A percentile compares a stretch with the other conserved stretches of the same genome.
Conservation (phyloP, 2,113 vertebrate genomes). For the Amblyornis subalaris region DNA sequence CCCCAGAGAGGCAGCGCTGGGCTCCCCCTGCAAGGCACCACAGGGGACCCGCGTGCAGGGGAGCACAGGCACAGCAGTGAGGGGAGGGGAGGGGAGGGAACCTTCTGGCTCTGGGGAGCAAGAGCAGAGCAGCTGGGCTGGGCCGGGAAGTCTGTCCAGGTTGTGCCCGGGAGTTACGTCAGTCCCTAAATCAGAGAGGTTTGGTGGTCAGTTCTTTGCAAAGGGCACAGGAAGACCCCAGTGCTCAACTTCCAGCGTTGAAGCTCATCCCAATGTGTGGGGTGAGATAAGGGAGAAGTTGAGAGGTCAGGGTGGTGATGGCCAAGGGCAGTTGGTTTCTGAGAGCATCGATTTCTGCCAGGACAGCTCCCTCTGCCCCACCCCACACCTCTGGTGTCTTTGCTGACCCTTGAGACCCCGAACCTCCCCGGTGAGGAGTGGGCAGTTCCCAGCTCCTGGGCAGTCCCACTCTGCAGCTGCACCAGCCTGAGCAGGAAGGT, state of each 20-base stretch:
- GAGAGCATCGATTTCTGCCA: background rate
- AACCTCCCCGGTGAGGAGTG: background rate
- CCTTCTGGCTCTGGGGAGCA: background rate
- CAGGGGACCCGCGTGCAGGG: background rate
- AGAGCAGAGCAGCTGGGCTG: background rate
- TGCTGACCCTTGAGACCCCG: background rate
- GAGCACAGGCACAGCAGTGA: background rate
- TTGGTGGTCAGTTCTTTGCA: background rate
- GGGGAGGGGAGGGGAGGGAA: background rate
- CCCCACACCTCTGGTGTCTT: background rate
- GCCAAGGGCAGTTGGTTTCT: background rate
- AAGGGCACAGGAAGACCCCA: background rate
- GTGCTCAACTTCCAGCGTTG: background rate
- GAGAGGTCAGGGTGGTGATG: background rate
- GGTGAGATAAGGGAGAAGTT: background rate
- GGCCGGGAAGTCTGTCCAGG: background rate
- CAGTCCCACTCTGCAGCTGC: background rate
- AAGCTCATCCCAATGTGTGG: fast-evolving
- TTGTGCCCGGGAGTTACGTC: background rate
- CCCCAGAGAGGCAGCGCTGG: conserved; percentile 44
- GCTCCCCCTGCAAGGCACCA: background rate
- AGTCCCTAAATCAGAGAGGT: background rate
- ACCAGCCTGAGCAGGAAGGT: background rate
- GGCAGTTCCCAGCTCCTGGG: background rate
- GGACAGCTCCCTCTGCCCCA: background rate